Percentiles rank a stretch among this genome's conserved stretches.
Evolutionary conservation across 2,797 vertebrate species (phyloP).

Genomic region (Podargus strigoides): DNA sequence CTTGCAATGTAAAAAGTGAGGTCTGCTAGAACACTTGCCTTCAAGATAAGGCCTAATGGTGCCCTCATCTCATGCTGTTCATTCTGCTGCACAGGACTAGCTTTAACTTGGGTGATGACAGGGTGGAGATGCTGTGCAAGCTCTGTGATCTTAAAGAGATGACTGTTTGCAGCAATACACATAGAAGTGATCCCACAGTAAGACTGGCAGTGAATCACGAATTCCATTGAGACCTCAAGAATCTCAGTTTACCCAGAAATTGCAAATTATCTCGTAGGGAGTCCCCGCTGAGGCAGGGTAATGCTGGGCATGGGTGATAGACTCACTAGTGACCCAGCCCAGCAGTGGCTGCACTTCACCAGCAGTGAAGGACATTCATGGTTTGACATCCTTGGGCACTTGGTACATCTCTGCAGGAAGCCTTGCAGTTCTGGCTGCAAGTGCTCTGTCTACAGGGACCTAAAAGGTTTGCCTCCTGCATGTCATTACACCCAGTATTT

Average conservation of each 20-base stretch:
- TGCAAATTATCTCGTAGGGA: background rate
- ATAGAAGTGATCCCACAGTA: background rate
- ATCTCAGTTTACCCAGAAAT: background rate
- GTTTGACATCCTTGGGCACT: background rate
- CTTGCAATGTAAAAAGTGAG: background rate
- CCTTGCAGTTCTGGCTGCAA: background rate
- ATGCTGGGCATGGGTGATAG: background rate
- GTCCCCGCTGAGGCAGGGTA: background rate
- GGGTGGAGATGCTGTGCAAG: background rate
- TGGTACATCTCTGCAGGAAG: background rate
- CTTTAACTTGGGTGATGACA: background rate
- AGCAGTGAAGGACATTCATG: background rate
- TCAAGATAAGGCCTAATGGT: background rate
- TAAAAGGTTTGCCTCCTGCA: background rate
- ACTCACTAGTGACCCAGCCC: rapidly evolving
- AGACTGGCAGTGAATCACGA: background rate
- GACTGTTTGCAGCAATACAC: background rate
- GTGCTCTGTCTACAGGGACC: background rate
- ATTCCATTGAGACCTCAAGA: background rate
- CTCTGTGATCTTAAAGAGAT: background rate
- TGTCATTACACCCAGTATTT: background rate
- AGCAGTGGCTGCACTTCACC: background rate
- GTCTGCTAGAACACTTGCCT: background rate
- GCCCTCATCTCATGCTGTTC: background rate
- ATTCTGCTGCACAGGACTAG: background rate